Conservation (phyloP, 1,140 invertebrate species). For the Idris sp. region DNA sequence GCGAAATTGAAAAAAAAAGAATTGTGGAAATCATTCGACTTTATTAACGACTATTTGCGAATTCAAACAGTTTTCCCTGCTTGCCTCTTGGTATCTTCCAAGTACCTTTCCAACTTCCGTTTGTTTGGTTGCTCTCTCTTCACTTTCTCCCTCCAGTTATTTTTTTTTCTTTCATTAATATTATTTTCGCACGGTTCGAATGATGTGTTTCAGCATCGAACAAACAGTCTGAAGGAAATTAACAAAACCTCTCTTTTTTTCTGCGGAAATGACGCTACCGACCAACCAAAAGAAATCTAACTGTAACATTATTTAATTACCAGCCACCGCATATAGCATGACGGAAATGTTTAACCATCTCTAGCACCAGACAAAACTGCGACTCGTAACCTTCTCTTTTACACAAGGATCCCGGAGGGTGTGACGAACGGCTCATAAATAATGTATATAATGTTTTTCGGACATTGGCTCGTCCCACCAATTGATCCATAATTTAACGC, state of each 20-base stretch:
- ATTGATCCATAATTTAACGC: constrained; percentile 35
- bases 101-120: no score
- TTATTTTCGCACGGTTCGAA: constrained; percentile 43
- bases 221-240: constrained; percentile 41
- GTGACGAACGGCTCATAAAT: constrained; percentile 68
- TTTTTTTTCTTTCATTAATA: constrained; percentile 47
- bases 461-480: constrained; percentile 67
- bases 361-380: constrained; percentile 60
- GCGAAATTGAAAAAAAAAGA: no score
- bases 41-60: no score
- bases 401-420: constrained; percentile 17
- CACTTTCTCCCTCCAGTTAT: no score
- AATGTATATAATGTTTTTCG: constrained; percentile 75
- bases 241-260: constrained; percentile 24
- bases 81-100: no score
- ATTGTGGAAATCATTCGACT: no score
- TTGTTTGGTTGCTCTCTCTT: no score
- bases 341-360: constrained; percentile 46
- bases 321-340: constrained; percentile 47
- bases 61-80: no score
- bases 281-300: constrained; percentile 46
- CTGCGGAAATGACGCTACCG: constrained; percentile 34
- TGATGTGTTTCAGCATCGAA: constrained; percentile 53
- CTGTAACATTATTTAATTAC: constrained; percentile 56
- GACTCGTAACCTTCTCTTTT: constrained; percentile 55